These are phyloP conservation scores for Lasius platythorax DNA, from an alignment of 2,888 invertebrate species.

Conservation along the genomic window DNA sequence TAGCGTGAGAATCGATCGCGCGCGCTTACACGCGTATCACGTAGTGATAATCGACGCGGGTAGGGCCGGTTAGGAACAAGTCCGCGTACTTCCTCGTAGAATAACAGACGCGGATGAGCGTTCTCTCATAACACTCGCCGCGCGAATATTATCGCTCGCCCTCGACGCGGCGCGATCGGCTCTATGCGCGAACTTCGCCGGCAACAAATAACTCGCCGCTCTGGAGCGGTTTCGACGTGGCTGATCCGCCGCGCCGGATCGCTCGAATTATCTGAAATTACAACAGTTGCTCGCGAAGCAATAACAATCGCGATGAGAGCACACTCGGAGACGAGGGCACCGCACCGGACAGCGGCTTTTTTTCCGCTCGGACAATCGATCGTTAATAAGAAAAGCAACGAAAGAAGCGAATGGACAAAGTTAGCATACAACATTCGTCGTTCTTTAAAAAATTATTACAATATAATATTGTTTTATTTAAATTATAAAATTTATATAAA, in stretches of 20 bases:
- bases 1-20: conserved; percentile 62
- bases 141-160: conserved; percentile 72
- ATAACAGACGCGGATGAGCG: conserved; percentile 73
- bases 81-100: conserved; percentile 61
- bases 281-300: conserved; percentile 49
- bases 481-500: neutral
- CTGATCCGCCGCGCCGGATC: conserved; percentile 42
- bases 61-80: conserved; percentile 42
- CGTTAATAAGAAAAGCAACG: conserved; percentile 19
- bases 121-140: conserved; percentile 73
- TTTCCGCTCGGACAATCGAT: conserved; percentile 29
- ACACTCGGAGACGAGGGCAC: conserved; percentile 44
- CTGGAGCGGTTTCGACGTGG: conserved; percentile 38
- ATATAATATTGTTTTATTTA: no score
- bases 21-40: conserved; percentile 43
- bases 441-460: neutral
- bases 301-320: conserved; percentile 51
- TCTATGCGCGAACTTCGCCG: conserved; percentile 40
- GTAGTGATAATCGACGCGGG: conserved; percentile 55
- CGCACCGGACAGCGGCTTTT: conserved; percentile 14
- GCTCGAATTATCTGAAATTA: conserved; percentile 54
- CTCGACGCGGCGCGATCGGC: conserved; percentile 47
- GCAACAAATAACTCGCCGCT: conserved; percentile 50
- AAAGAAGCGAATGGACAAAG: neutral
- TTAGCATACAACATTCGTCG: conserved; percentile 6